Conservation (phyloP, 2,797 vertebrate genomes). For the Chelon labrosus region DNA sequence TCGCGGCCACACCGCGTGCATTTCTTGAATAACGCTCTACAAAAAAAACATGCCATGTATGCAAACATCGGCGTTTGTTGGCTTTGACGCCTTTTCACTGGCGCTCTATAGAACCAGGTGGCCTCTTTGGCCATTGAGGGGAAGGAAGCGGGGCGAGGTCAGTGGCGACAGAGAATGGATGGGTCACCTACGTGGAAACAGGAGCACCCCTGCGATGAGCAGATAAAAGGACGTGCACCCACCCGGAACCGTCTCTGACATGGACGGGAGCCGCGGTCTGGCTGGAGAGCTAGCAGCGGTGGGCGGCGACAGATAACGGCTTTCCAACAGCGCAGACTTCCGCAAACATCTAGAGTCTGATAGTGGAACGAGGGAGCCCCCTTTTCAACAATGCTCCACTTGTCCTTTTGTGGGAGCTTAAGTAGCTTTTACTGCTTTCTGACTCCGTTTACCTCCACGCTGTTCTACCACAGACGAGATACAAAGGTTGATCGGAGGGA, state of each 20-base stretch:
- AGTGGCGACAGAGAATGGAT: constrained; percentile 61
- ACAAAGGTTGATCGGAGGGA: constrained; percentile 62
- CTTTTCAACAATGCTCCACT: constrained; percentile 58
- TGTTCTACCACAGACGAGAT: constrained; percentile 63
- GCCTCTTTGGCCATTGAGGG: constrained; percentile 45
- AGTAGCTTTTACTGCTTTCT: constrained; percentile 49
- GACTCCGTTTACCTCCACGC: constrained; percentile 53
- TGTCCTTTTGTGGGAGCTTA: constrained; percentile 55
- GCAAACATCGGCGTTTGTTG: constrained; percentile 58
- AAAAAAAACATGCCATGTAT: constrained; percentile 37
- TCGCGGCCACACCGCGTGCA: neutral
- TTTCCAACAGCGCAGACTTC: constrained; percentile 68
- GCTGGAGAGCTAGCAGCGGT: constrained; percentile 9
- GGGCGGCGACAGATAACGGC: constrained; percentile 56
- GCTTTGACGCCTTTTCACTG: constrained; percentile 52
- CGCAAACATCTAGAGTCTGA: constrained; percentile 46
- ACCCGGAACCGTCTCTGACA: constrained; percentile 78
- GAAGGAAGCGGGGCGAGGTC: constrained; percentile 75
- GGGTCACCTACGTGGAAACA: constrained; percentile 79
- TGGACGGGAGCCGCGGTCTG: constrained; percentile 46
- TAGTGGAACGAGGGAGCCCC: constrained; percentile 31
- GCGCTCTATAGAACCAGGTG: constrained; percentile 68
- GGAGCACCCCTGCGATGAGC: constrained; percentile 71
- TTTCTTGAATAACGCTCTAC: neutral
- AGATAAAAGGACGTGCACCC: constrained; percentile 77